Conservation (phyloP, 2,888 invertebrate species). For the Blera fallax region DNA sequence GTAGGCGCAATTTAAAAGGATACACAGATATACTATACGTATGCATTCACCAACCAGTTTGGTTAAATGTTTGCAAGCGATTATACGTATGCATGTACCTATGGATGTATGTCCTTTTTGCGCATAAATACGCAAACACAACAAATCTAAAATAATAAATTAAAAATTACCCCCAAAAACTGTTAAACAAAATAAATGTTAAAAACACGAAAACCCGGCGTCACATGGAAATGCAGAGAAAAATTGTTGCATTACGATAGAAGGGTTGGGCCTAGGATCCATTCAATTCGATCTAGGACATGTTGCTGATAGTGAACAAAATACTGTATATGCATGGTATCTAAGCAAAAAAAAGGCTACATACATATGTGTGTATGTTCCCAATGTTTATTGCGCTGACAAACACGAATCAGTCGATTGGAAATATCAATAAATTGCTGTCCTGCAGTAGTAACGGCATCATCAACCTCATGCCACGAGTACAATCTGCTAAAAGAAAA, state of each 20-base stretch:
- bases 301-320: slow-evolving; percentile 5
- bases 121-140: slow-evolving; percentile 49
- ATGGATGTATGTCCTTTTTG: slow-evolving; percentile 34
- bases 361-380: slow-evolving; percentile 13
- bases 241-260: slow-evolving; percentile 44
- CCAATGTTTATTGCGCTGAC: slow-evolving; percentile 58
- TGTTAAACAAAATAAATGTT: slow-evolving; percentile 7
- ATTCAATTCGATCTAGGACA: slow-evolving; percentile 26
- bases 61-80: slow-evolving; percentile 27
- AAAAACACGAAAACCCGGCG: background rate
- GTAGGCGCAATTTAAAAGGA: slow-evolving; percentile 72
- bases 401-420: slow-evolving; percentile 72
- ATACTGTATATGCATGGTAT: background rate
- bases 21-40: background rate
- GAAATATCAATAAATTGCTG: slow-evolving; percentile 67
- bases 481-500: slow-evolving; percentile 43
- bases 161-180: slow-evolving; percentile 60
- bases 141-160: slow-evolving; percentile 71
- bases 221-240: slow-evolving; percentile 27
- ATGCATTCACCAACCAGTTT: slow-evolving; percentile 19
- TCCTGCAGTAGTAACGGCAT: too few relatives aligned
- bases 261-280: background rate
- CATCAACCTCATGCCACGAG: background rate
- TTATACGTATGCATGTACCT: background rate
- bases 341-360: background rate